Evolutionary conservation across 2,888 invertebrate genomes (phyloP).

Genomic region (Griposia aprilina): DNA sequence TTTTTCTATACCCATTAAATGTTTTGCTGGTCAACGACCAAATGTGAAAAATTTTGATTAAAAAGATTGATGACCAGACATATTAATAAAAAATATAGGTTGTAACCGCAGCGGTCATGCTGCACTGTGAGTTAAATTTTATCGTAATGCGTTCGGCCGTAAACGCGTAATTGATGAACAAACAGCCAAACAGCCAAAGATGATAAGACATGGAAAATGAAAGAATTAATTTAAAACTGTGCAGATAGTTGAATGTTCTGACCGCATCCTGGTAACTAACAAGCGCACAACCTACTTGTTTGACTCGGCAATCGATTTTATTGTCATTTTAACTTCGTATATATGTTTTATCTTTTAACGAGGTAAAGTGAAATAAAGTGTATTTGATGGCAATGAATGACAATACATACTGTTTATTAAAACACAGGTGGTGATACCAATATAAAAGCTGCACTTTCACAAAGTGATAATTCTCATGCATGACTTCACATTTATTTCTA

Average conservation of each 20-base stretch:
- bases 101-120: no score
- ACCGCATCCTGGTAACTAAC: no score
- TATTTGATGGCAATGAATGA: not conserved
- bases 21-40: no score
- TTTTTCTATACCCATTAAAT: no score
- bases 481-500: constrained; percentile 5
- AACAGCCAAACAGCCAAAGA: not conserved
- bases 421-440: not conserved
- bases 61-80: no score
- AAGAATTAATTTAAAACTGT: not conserved
- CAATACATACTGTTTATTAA: not conserved
- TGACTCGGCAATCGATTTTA: not conserved
- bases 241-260: not conserved
- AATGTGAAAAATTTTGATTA: no score
- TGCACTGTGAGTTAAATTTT: not conserved
- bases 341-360: no score
- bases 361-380: not conserved
- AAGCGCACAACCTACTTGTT: not conserved
- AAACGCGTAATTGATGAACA: not conserved
- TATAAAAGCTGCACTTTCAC: constrained; percentile 11
- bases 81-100: no score
- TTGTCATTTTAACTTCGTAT: not conserved
- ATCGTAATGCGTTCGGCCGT: not conserved
- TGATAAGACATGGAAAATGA: not conserved
- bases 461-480: constrained; percentile 17